Percentiles rank a stretch among this genome's conserved stretches.
Evolutionary conservation across 2,797 vertebrate species (phyloP).

Genomic region (Intellagama lesueurii): DNA sequence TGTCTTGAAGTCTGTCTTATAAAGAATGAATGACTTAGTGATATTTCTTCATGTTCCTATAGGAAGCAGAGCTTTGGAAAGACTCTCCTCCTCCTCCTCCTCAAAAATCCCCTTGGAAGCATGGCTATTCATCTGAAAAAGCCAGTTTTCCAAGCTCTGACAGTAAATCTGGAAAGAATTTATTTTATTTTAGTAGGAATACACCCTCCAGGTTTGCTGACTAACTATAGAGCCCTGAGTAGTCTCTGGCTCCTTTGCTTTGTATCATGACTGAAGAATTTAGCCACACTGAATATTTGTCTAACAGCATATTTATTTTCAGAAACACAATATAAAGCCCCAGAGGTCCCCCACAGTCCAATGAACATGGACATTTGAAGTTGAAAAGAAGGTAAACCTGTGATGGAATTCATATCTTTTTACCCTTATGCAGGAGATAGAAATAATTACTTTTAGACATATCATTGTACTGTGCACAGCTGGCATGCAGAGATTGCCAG

Average conservation of each 20-base stretch:
- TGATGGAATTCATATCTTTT: conserved; percentile 55
- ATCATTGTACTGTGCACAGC: conserved; percentile 60
- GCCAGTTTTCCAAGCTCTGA: background rate
- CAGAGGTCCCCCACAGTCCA: conserved; percentile 46
- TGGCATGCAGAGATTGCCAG: conserved; percentile 66
- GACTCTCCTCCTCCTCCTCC: too few relatives aligned
- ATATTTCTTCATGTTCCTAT: too few relatives aligned
- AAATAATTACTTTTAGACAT: conserved; percentile 73
- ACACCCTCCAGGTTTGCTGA: background rate
- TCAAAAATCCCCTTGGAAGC: background rate
- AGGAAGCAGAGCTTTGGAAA: too few relatives aligned
- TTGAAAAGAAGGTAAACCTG: conserved; percentile 61
- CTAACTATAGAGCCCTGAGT: background rate
- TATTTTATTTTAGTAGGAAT: background rate
- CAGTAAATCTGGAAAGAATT: background rate
- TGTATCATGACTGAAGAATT: conserved; percentile 10
- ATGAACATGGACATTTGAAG: conserved; percentile 58
- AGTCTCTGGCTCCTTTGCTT: background rate
- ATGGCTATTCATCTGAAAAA: background rate
- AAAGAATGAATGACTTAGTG: too few relatives aligned
- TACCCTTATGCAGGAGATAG: conserved; percentile 60
- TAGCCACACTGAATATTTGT: background rate
- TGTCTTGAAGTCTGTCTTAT: too few relatives aligned
- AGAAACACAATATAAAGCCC: conserved; percentile 37
- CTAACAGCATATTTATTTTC: conserved; percentile 34